Conservation (phyloP, 2,888 invertebrate genomes). For the Lepidochitona cinerea region DNA sequence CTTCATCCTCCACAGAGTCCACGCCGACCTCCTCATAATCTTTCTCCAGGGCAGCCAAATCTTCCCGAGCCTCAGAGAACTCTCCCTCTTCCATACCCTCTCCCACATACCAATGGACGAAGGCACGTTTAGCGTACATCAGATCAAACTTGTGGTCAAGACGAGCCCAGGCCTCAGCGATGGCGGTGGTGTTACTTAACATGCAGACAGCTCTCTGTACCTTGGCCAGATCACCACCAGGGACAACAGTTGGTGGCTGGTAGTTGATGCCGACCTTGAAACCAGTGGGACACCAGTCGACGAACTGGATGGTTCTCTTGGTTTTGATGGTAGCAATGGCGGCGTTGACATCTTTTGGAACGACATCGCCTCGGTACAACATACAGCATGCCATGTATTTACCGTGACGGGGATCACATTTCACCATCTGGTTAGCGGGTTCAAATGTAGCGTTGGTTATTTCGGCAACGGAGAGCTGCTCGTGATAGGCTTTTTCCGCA, state of each 20-base stretch:
- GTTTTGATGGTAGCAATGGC: background rate
- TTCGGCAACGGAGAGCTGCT: background rate
- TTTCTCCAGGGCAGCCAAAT: background rate
- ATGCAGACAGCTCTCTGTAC: slow-evolving; percentile 74
- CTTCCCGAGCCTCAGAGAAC: background rate
- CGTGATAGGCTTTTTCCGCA: background rate
- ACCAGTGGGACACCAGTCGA: background rate
- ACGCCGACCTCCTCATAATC: background rate
- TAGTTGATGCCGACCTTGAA: background rate
- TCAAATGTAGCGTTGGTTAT: background rate
- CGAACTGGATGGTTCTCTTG: background rate
- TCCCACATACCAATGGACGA: background rate
- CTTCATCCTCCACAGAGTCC: background rate
- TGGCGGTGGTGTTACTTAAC: slow-evolving; percentile 92
- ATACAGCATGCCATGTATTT: background rate
- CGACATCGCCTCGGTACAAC: background rate
- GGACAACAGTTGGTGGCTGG: background rate
- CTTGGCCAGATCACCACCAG: background rate
- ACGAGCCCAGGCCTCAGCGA: slow-evolving; percentile 74
- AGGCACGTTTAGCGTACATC: background rate
- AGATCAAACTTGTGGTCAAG: background rate
- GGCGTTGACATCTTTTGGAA: background rate
- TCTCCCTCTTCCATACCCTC: background rate
- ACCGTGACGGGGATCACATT: background rate
- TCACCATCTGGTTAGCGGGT: background rate